These are phyloP conservation scores for Meta bourneti DNA, from an alignment of 2,888 invertebrate genomes.

Conservation along the genomic window DNA sequence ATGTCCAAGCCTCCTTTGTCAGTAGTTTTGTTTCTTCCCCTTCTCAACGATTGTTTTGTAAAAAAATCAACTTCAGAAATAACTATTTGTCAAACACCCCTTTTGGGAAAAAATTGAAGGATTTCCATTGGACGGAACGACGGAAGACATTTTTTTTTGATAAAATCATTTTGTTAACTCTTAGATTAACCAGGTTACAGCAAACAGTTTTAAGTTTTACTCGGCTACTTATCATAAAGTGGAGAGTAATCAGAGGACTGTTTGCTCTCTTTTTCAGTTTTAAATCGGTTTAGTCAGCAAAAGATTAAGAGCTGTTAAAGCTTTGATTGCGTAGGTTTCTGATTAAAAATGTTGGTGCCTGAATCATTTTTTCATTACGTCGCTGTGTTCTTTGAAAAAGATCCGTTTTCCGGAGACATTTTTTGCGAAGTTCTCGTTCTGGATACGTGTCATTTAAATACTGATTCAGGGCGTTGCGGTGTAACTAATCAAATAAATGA, in stretches of 20 bases:
- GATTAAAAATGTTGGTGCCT: too few relatives aligned
- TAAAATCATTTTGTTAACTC: background rate
- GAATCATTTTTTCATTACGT: too few relatives aligned
- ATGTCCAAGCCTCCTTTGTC: background rate
- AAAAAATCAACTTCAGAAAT: constrained; percentile 31
- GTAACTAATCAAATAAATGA: too few relatives aligned
- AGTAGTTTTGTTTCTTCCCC: background rate
- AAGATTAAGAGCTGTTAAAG: too few relatives aligned
- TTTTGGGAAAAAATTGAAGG: background rate
- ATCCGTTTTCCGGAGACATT: too few relatives aligned
- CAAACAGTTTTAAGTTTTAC: background rate
- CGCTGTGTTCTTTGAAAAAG: too few relatives aligned
- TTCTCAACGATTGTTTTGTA: background rate
- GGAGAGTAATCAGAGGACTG: background rate
- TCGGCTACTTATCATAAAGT: background rate
- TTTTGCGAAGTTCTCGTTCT: too few relatives aligned
- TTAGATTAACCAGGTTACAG: background rate
- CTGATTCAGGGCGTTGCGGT: too few relatives aligned
- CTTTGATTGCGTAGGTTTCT: too few relatives aligned
- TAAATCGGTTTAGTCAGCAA: background rate
- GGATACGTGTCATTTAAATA: too few relatives aligned
- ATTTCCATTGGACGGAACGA: background rate
- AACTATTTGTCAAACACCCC: constrained; percentile 8
- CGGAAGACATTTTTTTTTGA: background rate
- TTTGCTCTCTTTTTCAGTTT: background rate